These are phyloP conservation scores for Gymnoscopelus microlampas DNA, from an alignment of 2,797 vertebrate genomes.

Conservation along the genomic window DNA sequence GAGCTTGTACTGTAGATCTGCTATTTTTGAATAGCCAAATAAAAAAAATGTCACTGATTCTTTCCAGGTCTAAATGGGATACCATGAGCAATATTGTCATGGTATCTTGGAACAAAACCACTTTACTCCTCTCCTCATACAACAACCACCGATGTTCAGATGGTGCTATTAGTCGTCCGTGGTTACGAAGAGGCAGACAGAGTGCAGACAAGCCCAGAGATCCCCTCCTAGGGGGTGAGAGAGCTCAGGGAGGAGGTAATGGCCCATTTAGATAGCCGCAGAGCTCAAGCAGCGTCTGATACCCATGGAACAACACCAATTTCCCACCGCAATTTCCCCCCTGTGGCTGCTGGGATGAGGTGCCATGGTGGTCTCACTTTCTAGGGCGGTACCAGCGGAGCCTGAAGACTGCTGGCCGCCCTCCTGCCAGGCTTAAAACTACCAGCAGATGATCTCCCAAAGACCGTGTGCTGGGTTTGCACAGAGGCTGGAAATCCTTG, in stretches of 20 bases:
- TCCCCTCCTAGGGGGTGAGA: constrained; percentile 37
- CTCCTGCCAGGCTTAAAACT: constrained; percentile 37
- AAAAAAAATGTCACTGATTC: too few species aligned
- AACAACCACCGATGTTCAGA: too few species aligned
- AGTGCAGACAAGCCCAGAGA: constrained; percentile 51
- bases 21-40: too few species aligned
- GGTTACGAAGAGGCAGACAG: constrained; percentile 22
- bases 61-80: too few species aligned
- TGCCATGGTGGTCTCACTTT: constrained; percentile 49
- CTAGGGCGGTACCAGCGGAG: constrained; percentile 47
- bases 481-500: too few species aligned
- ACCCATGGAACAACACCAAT: constrained; percentile 75
- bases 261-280: constrained; percentile 70
- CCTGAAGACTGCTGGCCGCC: constrained; percentile 24
- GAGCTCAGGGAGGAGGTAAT: constrained; percentile 69
- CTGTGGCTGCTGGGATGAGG: constrained; percentile 71
- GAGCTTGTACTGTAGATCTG: too few species aligned
- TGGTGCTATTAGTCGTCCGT: too few species aligned
- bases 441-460: background rate
- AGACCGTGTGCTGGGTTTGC: too few species aligned
- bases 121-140: too few species aligned
- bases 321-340: constrained; percentile 76
- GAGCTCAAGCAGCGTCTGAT: constrained; percentile 60
- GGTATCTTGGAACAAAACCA: too few species aligned
- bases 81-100: too few species aligned